phyloP scores from a whole-genome alignment of 92 coral and sea anemone species.

The Virgularia gustaviana region DNA sequence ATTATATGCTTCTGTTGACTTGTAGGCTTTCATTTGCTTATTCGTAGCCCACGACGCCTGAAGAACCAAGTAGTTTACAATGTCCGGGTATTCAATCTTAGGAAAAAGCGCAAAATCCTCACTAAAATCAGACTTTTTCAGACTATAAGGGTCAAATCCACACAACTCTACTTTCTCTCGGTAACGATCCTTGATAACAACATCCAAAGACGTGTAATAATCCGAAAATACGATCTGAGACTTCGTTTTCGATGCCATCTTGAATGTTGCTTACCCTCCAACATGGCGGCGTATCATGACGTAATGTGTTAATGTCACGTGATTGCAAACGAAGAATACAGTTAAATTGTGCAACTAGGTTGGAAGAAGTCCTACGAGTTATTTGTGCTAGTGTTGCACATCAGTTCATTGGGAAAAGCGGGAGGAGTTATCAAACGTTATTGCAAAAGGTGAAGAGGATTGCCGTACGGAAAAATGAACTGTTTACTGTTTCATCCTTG shows the following conservation, averaged over 20 bases:
- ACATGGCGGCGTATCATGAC: slow-evolving; percentile 50
- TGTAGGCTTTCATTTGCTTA: slow-evolving; percentile 65
- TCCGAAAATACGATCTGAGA: slow-evolving; percentile 29
- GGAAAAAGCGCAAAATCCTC: slow-evolving; percentile 47
- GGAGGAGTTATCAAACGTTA: background rate
- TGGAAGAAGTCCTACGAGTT: slow-evolving; percentile 3
- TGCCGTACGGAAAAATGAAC: background rate
- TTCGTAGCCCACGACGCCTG: slow-evolving; percentile 56
- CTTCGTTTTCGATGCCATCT: slow-evolving; percentile 33
- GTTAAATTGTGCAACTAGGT: background rate
- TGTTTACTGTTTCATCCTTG: slow-evolving; percentile 5
- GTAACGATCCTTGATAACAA: slow-evolving; percentile 40
- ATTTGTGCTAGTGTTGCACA: background rate
- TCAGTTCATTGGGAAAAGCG: slow-evolving; percentile 1
- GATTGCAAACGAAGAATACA: slow-evolving; percentile 58
- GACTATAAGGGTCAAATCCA: slow-evolving; percentile 52
- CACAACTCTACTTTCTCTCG: slow-evolving; percentile 41
- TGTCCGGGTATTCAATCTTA: slow-evolving; percentile 55
- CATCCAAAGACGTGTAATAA: slow-evolving; percentile 37
- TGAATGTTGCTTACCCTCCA: slow-evolving; percentile 42
- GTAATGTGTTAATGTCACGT: slow-evolving; percentile 50
- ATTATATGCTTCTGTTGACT: slow-evolving; percentile 52
- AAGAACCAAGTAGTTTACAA: slow-evolving; percentile 53
- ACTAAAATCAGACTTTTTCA: slow-evolving; percentile 35
- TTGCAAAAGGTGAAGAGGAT: slow-evolving; percentile 7